Conservation (phyloP, 2,797 vertebrate genomes). For the Thamnophis elegans region DNA sequence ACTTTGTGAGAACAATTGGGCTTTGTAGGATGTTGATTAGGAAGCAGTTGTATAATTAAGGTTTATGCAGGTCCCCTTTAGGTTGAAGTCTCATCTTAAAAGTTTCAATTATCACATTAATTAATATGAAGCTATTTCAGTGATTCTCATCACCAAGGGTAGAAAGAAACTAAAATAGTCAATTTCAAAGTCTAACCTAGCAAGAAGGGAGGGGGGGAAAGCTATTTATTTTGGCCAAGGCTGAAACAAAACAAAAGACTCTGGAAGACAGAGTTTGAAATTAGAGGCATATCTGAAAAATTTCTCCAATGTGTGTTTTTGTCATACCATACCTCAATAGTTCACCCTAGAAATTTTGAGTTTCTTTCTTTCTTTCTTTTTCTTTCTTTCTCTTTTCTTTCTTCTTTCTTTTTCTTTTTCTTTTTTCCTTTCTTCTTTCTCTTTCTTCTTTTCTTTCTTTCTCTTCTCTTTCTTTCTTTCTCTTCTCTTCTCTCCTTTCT, state of each 20-base stretch:
- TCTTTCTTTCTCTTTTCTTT: too few relatives aligned
- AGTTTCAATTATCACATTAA: conserved; percentile 51
- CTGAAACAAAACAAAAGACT: conserved; percentile 36
- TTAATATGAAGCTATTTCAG: conserved; percentile 19
- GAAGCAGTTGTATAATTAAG: conserved; percentile 54
- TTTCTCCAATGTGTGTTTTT: conserved; percentile 32
- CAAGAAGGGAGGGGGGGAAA: not conserved
- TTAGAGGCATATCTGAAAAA: conserved; percentile 32
- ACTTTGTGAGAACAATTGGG: conserved; percentile 56
- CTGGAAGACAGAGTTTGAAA: conserved; percentile 33
- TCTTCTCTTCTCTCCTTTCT: too few relatives aligned
- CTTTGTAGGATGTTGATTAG: conserved; percentile 62
- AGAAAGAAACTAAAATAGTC: conserved; percentile 28
- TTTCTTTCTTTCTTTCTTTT: not conserved
- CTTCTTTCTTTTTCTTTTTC: too few relatives aligned
- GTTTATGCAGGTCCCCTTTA: conserved; percentile 44
- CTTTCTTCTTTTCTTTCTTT: too few relatives aligned
- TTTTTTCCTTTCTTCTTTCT: too few relatives aligned
- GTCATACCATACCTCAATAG: conserved; percentile 41
- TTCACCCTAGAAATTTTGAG: conserved; percentile 63
- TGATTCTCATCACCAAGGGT: not conserved
- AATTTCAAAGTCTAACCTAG: not conserved
- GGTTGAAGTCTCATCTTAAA: conserved; percentile 49
- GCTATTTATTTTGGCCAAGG: conserved; percentile 32
- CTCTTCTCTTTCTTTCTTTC: too few relatives aligned